Evolutionary conservation across 2,888 invertebrate genomes (phyloP), one percentile per base, ranked within the genome.

Genomic region (Hydriomena furcata): DNA sequence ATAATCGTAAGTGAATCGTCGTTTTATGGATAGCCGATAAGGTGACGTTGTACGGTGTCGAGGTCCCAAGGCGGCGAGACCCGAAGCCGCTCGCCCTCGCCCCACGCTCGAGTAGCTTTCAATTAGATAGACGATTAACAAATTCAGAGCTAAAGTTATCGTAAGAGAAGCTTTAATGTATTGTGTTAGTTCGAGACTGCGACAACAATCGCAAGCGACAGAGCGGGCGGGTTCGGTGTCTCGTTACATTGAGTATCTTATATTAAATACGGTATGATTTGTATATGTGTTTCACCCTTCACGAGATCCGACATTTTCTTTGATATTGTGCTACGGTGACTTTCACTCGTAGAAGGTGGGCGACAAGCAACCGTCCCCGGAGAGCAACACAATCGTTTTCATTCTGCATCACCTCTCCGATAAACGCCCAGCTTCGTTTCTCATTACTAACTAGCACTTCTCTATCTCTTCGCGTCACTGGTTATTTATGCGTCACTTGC

Each of bases 81-180:
- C 30, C 76, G 74, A 61, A 64, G 68, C 69, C 74, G 70, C 68
- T 68, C 66, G 67, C 71, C 69, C 71, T 71, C 66, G 66, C 67
- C 71, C 71, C 70, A 66, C 68, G 79, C 81, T 82, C 82, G 73
- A 76, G 75, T 82, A 81, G 84, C 82, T 82, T 79, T 80, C 81
- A 74, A 71, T 85, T 89, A 89, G 89, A 89, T 89, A 89, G 89
- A 86, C 82, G 81, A 84, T 83, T 87, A 88, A 88, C 84, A 86
- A 89, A 89, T 89, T 89, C 59, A 49, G 82, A 82, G 82, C 82
- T 77, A 66, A 77, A 63, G 61, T 80, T 76, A 68, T 76, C 75
- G 70, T 82, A 81, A 82, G 82, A 79, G 76, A 84, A 83, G 88
- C 88, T 87, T 86, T 84, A 85, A 87, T 78, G 76, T 80, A 73